These are phyloP conservation scores for Diarsia rubi DNA, from an alignment of 2,888 invertebrate species.

Conservation along the genomic window DNA sequence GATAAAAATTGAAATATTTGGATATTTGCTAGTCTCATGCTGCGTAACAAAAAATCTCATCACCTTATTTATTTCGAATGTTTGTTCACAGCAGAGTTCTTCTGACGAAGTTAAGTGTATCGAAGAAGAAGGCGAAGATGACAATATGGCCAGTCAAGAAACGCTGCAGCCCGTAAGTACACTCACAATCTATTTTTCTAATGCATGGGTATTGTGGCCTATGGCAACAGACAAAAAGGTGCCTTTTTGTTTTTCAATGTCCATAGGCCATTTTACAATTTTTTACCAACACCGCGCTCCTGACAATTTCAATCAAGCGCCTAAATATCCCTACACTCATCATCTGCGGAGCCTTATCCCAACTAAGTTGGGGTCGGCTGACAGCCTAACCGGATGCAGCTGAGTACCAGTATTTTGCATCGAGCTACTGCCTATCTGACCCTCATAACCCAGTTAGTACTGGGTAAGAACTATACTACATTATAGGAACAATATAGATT, in stretches of 20 bases:
- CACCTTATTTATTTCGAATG: neutral
- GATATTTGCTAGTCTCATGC: too few relatives aligned
- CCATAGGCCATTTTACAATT: neutral
- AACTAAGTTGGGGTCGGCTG: too few relatives aligned
- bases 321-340: too few relatives aligned
- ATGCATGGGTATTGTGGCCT: neutral
- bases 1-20: neutral
- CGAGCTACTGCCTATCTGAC: too few relatives aligned
- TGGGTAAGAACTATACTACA: too few relatives aligned
- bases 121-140: slow-evolving; percentile 93
- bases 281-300: neutral
- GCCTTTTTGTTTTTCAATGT: neutral
- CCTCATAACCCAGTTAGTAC: too few relatives aligned
- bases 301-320: neutral
- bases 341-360: too few relatives aligned
- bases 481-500: too few relatives aligned
- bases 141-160: slow-evolving; percentile 89
- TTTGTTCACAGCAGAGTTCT: slow-evolving; percentile 86
- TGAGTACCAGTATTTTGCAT: too few relatives aligned
- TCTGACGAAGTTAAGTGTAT: slow-evolving; percentile 93
- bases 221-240: neutral
- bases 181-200: neutral
- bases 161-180: slow-evolving; percentile 85
- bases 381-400: too few relatives aligned
- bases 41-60: neutral